Conservation (phyloP, 2,888 invertebrate genomes). For the Athalia cordata region DNA sequence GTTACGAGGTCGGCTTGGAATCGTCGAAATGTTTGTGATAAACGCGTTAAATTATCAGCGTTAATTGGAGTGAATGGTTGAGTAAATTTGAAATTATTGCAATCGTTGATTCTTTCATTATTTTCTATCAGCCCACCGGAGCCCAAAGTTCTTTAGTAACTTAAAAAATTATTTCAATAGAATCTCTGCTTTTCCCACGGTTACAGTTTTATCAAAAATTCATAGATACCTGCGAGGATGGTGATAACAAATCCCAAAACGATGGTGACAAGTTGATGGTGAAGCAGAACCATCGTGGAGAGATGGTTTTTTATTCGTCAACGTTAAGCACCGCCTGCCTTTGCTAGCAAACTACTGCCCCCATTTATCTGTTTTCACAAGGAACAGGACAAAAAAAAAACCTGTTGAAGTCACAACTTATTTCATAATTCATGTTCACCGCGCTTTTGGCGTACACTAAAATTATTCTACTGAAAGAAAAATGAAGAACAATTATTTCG, state of each 20-base stretch:
- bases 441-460: background rate
- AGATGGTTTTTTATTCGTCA: background rate
- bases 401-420: background rate
- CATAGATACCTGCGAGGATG: constrained; percentile 29
- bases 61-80: background rate
- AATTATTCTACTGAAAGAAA: background rate
- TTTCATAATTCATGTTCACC: background rate
- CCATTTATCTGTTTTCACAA: constrained; percentile 33
- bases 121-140: background rate
- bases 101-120: background rate
- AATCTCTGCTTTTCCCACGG: background rate
- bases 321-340: constrained; percentile 31
- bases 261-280: background rate
- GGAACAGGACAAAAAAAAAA: constrained; percentile 20
- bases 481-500: background rate
- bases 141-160: too few species aligned
- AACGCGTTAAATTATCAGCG: constrained; percentile 1
- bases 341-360: constrained; percentile 29
- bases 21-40: constrained; percentile 4
- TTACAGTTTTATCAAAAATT: background rate
- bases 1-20: constrained; percentile 21
- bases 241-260: constrained; percentile 8
- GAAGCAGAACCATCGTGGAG: constrained; percentile 19
- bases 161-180: too few species aligned
- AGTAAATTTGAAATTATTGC: background rate